Conservation (phyloP, 2,888 invertebrate genomes). For the Criorhina ranunculi region DNA sequence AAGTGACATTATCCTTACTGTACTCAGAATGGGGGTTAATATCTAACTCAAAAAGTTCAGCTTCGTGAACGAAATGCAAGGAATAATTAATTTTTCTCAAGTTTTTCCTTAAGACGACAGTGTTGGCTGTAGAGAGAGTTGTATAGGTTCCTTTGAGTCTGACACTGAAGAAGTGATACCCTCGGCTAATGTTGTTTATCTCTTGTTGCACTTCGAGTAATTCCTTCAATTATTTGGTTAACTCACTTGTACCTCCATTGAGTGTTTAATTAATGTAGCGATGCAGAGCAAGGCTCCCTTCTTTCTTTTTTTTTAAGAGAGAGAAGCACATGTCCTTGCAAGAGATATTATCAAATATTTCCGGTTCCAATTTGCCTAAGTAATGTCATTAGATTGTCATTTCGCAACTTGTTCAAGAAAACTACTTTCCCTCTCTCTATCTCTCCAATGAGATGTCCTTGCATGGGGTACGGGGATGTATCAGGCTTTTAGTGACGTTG, state of each 20-base stretch:
- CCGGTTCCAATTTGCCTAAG: conserved; percentile 74
- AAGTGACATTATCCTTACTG: conserved; percentile 68
- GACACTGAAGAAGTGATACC: not conserved
- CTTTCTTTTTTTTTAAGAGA: not conserved
- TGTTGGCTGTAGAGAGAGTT: not conserved
- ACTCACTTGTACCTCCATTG: not conserved
- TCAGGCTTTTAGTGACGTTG: conserved; percentile 60
- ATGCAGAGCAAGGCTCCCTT: not conserved
- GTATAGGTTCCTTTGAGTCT: too few relatives aligned
- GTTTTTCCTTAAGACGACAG: not conserved
- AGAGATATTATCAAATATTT: conserved; percentile 36
- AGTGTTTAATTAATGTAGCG: conserved; percentile 2
- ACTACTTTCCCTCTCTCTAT: conserved; percentile 29
- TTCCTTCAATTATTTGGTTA: conserved; percentile 7
- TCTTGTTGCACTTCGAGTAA: conserved; percentile 52
- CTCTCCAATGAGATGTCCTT: conserved; percentile 39
- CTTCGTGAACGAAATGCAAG: conserved; percentile 32
- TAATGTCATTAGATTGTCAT: conserved; percentile 68
- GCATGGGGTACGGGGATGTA: conserved; percentile 41
- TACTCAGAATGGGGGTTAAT: conserved; percentile 56
- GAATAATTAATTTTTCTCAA: conserved; percentile 63
- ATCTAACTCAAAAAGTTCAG: conserved; percentile 41
- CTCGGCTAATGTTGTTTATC: too few relatives aligned
- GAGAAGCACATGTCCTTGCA: conserved; percentile 12
- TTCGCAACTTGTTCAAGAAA: conserved; percentile 4